Evolutionary conservation across 2,888 invertebrate genomes (phyloP).

Genomic region (Aleiodes alternator): DNA sequence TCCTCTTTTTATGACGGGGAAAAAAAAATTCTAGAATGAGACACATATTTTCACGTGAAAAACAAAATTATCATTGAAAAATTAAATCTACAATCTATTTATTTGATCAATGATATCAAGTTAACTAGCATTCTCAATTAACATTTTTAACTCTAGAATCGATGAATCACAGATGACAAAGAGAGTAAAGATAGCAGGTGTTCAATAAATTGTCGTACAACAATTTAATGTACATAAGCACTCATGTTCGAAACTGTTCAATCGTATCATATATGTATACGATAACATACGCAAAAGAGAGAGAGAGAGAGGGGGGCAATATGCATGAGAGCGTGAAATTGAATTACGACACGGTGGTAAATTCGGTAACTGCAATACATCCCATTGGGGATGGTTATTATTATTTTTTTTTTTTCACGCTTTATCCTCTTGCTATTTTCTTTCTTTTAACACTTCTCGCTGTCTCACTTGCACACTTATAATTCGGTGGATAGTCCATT

Average conservation of each 20-base stretch:
- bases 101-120: too few species aligned
- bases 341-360: constrained; percentile 59
- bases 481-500: constrained; percentile 15
- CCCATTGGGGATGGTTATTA: constrained; percentile 38
- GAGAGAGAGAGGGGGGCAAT: constrained; percentile 35
- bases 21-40: too few species aligned
- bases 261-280: constrained; percentile 39
- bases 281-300: constrained; percentile 58
- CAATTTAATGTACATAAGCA: constrained; percentile 18
- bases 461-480: background rate
- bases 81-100: too few species aligned
- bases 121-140: too few species aligned
- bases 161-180: constrained; percentile 17
- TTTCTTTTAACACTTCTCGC: background rate
- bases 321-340: constrained; percentile 65
- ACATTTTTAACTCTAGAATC: background rate
- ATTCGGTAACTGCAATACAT: constrained; percentile 32
- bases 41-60: too few species aligned
- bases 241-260: constrained; percentile 32
- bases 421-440: background rate
- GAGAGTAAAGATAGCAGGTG: constrained; percentile 17
- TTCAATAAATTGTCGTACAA: constrained; percentile 25
- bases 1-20: too few species aligned
- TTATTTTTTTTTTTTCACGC: constrained; percentile 21
- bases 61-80: too few species aligned